Percentiles rank a stretch among this genome's conserved stretches.
phyloP scores from a whole-genome alignment of 2,888 invertebrate species.

The Hirtodrosophila confusa region DNA sequence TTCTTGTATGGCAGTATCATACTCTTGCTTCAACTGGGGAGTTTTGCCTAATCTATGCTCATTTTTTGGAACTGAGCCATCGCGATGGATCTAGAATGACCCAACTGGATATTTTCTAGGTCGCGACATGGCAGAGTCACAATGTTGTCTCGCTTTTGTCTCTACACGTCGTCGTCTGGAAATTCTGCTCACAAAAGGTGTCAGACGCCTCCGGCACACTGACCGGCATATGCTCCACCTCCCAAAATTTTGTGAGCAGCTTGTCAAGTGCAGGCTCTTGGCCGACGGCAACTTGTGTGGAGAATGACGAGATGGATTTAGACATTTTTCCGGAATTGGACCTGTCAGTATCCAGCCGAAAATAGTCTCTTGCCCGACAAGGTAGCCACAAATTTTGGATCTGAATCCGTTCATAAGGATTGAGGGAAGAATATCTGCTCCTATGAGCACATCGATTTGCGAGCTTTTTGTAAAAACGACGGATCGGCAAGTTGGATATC shows the following conservation, averaged over 20 bases:
- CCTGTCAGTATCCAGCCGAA: slow-evolving; percentile 7
- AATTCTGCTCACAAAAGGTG: slow-evolving; percentile 4
- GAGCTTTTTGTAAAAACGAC: slow-evolving; percentile 12
- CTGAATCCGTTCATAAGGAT: too few relatives aligned
- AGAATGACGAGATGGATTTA: slow-evolving; percentile 1
- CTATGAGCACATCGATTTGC: too few relatives aligned
- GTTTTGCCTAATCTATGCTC: neutral
- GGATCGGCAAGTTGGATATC: slow-evolving; percentile 13
- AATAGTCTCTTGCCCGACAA: slow-evolving; percentile 21
- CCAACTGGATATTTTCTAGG: neutral
- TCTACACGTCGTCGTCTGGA: neutral
- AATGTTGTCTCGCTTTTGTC: neutral
- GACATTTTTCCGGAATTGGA: neutral
- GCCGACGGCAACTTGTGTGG: slow-evolving; percentile 6
- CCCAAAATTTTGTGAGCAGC: slow-evolving; percentile 30
- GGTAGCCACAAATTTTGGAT: slow-evolving; percentile 11
- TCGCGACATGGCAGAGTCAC: slow-evolving; percentile 2
- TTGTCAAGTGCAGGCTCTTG: slow-evolving; percentile 20
- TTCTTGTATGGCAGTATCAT: slow-evolving; percentile 3
- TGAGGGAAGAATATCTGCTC: too few relatives aligned
- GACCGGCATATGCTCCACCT: slow-evolving; percentile 15
- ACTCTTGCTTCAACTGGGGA: neutral
- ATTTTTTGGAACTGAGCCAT: slow-evolving; percentile 2
- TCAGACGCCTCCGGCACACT: neutral
- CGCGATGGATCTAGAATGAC: slow-evolving; percentile 1